phyloP scores from a whole-genome alignment of 2,797 vertebrate species.

The Rhinichthys osculus region DNA sequence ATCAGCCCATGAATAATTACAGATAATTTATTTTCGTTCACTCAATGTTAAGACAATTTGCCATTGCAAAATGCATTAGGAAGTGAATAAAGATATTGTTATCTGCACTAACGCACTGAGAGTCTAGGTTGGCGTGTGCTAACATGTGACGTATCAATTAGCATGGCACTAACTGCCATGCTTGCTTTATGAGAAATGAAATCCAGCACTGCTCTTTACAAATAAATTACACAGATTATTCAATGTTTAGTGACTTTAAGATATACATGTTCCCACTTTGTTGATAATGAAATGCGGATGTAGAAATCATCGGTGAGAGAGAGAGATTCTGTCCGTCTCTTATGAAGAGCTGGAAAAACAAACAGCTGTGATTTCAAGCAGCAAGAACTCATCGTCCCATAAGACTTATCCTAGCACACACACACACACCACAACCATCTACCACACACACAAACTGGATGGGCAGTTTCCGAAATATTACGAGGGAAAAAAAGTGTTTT shows the following conservation, averaged over 20 bases:
- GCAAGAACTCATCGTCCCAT: conserved; percentile 38
- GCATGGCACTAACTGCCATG: not conserved
- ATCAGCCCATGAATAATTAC: conserved; percentile 2
- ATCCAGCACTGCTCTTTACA: not conserved
- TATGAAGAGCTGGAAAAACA: conserved; percentile 33
- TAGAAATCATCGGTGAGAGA: not conserved
- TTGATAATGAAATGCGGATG: conserved; percentile 2
- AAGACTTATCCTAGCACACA: conserved; percentile 39
- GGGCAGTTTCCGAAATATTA: conserved; percentile 11
- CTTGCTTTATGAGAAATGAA: not conserved
- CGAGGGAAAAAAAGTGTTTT: conserved; percentile 2
- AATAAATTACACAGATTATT: conserved; percentile 11
- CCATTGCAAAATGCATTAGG: not conserved
- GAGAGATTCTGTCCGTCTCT: conserved; percentile 9
- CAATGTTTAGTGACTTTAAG: not conserved
- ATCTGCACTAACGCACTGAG: conserved; percentile 11
- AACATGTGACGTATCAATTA: not conserved
- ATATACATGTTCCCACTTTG: conserved; percentile 3
- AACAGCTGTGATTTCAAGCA: conserved; percentile 53
- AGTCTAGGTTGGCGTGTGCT: not conserved
- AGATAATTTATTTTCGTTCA: not conserved
- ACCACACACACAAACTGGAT: conserved; percentile 13
- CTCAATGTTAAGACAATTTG: conserved; percentile 1
- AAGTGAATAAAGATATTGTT: conserved; percentile 16
- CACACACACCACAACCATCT: conserved; percentile 43